Percentiles rank a stretch among this genome's conserved stretches.
These are phyloP conservation scores for Melanotus villosus DNA, from an alignment of 2,888 invertebrate species.

Conservation along the genomic window DNA sequence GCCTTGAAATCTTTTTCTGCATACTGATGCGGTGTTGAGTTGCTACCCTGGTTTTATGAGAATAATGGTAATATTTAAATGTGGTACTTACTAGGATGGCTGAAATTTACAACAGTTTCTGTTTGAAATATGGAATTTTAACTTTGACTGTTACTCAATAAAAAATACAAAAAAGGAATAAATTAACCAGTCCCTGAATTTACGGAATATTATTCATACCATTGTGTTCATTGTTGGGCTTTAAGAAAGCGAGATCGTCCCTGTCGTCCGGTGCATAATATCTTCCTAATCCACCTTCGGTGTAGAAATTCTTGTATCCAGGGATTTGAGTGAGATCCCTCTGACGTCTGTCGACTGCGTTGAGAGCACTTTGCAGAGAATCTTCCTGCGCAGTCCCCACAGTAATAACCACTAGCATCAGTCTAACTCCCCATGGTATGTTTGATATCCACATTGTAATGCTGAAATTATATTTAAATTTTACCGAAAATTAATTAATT, in stretches of 20 bases:
- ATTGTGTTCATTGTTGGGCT: slow-evolving; percentile 36
- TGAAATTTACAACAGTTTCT: too few relatives aligned
- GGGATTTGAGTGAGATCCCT: slow-evolving; percentile 58
- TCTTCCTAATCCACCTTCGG: slow-evolving; percentile 38
- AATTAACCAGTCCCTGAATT: too few relatives aligned
- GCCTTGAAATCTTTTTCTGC: too few relatives aligned
- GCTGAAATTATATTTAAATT: background rate
- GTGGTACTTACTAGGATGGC: too few relatives aligned
- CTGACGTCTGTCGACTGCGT: slow-evolving; percentile 69
- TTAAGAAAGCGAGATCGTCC: slow-evolving; percentile 50
- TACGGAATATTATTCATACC: slow-evolving; percentile 15
- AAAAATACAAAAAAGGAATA: too few relatives aligned
- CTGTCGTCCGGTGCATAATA: slow-evolving; percentile 41
- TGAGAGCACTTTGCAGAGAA: slow-evolving; percentile 67
- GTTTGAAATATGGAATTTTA: too few relatives aligned
- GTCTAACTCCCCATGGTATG: slow-evolving; percentile 24
- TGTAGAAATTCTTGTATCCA: slow-evolving; percentile 49
- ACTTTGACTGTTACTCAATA: too few relatives aligned
- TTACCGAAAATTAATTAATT: too few relatives aligned
- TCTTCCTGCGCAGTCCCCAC: slow-evolving; percentile 63
- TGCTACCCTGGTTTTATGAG: too few relatives aligned
- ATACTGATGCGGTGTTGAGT: too few relatives aligned
- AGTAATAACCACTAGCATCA: slow-evolving; percentile 35
- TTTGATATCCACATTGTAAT: slow-evolving; percentile 18
- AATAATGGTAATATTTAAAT: too few relatives aligned